Evolutionary conservation across 1,140 invertebrate genomes (phyloP).

Genomic region (Camponotus pennsylvanicus): DNA sequence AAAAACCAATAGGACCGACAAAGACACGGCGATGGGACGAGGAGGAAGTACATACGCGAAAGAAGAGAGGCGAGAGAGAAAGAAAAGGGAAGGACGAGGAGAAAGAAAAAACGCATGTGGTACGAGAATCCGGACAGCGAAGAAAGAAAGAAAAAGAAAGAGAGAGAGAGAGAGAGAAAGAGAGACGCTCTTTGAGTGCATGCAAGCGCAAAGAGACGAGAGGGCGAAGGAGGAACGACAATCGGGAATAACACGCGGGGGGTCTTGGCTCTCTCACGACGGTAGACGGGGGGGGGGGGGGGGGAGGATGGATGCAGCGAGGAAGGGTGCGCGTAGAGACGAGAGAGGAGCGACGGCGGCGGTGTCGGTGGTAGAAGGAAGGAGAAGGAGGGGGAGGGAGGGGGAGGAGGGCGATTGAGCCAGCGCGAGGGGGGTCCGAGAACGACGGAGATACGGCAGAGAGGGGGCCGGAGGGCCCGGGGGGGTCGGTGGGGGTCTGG

Average conservation of each 20-base stretch:
- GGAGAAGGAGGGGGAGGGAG: background rate
- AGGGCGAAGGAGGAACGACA: constrained; percentile 61
- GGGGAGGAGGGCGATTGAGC: constrained; percentile 65
- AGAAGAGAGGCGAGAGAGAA: constrained; percentile 26
- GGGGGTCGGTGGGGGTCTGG: constrained; percentile 73
- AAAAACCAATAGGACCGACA: background rate
- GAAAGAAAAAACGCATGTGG: constrained; percentile 25
- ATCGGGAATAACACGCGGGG: constrained; percentile 79
- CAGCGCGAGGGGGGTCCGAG: constrained; percentile 64
- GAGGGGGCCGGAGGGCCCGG: constrained; percentile 51
- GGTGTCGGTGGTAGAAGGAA: background rate
- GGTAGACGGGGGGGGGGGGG: constrained; percentile 36
- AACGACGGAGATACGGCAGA: constrained; percentile 49
- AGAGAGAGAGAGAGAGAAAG: background rate
- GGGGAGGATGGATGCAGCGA: constrained; percentile 34
- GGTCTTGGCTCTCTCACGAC: constrained; percentile 71
- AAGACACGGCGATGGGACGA: constrained; percentile 21
- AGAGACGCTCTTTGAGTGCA: constrained; percentile 4
- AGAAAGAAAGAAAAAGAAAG: constrained; percentile 1
- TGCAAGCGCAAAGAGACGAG: constrained; percentile 33
- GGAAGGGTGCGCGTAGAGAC: constrained; percentile 48
- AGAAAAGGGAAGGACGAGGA: constrained; percentile 3
- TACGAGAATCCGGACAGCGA: background rate
- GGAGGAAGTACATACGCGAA: constrained; percentile 33
- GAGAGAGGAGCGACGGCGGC: background rate